Evolutionary conservation across 2,888 invertebrate species (phyloP).

Genomic region (Melieria omissa): DNA sequence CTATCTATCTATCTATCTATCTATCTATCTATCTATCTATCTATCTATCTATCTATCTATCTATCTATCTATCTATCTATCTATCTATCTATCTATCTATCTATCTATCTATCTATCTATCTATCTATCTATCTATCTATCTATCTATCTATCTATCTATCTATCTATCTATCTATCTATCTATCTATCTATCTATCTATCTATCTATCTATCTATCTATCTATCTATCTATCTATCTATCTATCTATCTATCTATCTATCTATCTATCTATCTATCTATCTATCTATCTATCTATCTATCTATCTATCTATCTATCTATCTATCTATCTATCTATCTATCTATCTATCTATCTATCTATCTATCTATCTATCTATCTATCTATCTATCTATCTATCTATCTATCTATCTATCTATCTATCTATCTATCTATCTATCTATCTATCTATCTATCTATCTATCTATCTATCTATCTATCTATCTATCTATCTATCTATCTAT

Average conservation of each 20-base stretch:
- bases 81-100: constrained; percentile 21
- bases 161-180: constrained; percentile 15
- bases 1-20: constrained; percentile 20
- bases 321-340: background rate
- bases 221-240: constrained; percentile 20
- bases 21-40: constrained; percentile 21
- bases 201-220: constrained; percentile 25
- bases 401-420: constrained; percentile 1
- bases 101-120: constrained; percentile 23
- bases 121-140: constrained; percentile 25
- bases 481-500: no score
- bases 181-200: constrained; percentile 26
- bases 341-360: background rate
- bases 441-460: no score
- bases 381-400: background rate
- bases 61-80: constrained; percentile 21
- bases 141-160: constrained; percentile 24
- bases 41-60: constrained; percentile 22
- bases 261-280: background rate
- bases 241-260: constrained; percentile 10
- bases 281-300: background rate
- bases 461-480: no score
- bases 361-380: background rate
- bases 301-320: background rate
- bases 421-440: constrained; percentile 24